phyloP scores from a whole-genome alignment of 2,888 invertebrate genomes.

The Drosophila suboccidentalis region DNA sequence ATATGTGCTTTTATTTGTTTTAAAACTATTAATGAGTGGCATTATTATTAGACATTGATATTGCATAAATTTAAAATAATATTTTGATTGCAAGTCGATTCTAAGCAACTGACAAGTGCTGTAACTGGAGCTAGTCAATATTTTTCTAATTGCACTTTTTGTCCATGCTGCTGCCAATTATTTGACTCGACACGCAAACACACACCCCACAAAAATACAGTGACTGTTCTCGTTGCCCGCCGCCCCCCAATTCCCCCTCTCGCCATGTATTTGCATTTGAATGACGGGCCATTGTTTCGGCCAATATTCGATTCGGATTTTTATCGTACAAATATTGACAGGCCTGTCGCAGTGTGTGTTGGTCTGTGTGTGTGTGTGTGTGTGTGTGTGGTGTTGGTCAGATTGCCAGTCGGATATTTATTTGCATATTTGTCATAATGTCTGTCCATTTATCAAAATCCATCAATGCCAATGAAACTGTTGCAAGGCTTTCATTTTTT shows the following conservation, averaged over 20 bases:
- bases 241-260: background rate
- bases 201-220: conserved; percentile 3
- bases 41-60: no score
- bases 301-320: conserved; percentile 63
- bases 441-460: conserved; percentile 66
- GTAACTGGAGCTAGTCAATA: conserved; percentile 32
- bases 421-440: conserved; percentile 62
- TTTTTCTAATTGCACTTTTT: conserved; percentile 60
- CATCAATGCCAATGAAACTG: conserved; percentile 61
- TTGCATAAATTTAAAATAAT: background rate
- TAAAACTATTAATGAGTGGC: no score
- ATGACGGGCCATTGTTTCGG: conserved; percentile 55
- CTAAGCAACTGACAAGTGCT: conserved; percentile 19
- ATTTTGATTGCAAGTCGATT: background rate
- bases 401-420: conserved; percentile 41
- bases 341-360: conserved; percentile 9
- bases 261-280: conserved; percentile 21
- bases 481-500: conserved; percentile 21
- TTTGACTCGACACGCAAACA: conserved; percentile 37
- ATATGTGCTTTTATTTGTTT: no score
- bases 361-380: conserved; percentile 2
- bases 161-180: conserved; percentile 64
- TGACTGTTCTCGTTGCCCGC: background rate
- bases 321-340: conserved; percentile 62
- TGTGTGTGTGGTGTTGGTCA: conserved; percentile 32